Evolutionary conservation across 2,888 invertebrate genomes (phyloP).

Genomic region (Melolontha melolontha): DNA sequence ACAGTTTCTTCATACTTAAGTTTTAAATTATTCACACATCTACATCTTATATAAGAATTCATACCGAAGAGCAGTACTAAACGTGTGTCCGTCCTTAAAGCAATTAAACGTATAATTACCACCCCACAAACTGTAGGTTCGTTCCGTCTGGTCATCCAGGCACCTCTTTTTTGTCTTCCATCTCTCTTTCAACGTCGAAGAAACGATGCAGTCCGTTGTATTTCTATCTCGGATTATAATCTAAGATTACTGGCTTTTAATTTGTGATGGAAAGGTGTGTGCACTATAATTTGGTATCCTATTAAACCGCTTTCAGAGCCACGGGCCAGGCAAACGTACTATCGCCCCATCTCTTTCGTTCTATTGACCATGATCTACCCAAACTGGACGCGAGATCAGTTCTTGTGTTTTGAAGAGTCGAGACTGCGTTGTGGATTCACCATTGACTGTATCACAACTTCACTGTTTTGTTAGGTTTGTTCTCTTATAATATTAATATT

Average conservation of each 20-base stretch:
- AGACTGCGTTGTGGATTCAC: no score
- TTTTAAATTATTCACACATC: no score
- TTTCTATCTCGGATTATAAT: conserved; percentile 51
- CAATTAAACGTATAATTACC: conserved; percentile 36
- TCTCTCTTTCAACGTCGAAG: conserved; percentile 4
- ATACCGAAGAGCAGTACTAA: background rate
- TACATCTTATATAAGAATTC: no score
- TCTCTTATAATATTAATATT: no score
- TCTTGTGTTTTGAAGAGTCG: no score
- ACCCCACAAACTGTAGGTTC: conserved; percentile 18
- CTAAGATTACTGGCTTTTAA: conserved; percentile 55
- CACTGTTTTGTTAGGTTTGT: no score
- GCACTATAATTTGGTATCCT: conserved; percentile 55
- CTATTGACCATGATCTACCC: no score
- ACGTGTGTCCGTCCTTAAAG: conserved; percentile 12
- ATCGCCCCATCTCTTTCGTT: no score
- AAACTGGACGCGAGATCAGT: no score
- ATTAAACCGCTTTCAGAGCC: conserved; percentile 50
- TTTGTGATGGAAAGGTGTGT: conserved; percentile 55
- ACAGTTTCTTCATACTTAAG: no score
- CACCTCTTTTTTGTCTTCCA: conserved; percentile 10
- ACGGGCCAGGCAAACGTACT: conserved; percentile 30
- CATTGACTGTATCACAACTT: no score
- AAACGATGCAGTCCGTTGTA: conserved; percentile 1
- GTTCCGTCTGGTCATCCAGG: conserved; percentile 22